Base-by-base conservation (phyloP, 2,113 vertebrate species). In the Sinocyclocheilus anophthalmus region DNA sequence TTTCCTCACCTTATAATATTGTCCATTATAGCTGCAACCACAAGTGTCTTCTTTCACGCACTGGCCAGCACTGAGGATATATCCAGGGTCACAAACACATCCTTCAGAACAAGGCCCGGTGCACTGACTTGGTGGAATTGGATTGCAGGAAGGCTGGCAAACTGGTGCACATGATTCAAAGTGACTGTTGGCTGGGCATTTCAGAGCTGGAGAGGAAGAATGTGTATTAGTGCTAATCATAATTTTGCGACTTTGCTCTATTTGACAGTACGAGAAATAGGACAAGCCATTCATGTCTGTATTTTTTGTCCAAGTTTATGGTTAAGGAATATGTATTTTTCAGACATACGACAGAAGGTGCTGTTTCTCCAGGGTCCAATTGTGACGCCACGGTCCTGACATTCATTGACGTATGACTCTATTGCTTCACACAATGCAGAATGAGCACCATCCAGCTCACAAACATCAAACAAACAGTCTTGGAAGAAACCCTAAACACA, bases 381-480 rank as follows among this genome's bases (percentile, higher is more conserved):
- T 67, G 63, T 91, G 85, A 96, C 94, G 24, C 95, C 96, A 30
- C 93, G 93, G 89, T 96, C 93, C 90, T 93, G 93, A 90, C 95
- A 96, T 83, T 94, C 93, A 14, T 94, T 94, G 33, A 92, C 92
- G 0, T 95, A 95, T 33, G 94, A 92, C 87, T 94, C 95, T 5
- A 96, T 92, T 33, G 94, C 93, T 85, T 95, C 94, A 79, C 95
- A 96, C 67, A 95, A 88, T n/a, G 92, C 87, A 16, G 90, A 90
- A 22, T 75, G 85, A 76, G 89, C 91, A 73, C 95, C 95, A 2
- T 91, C 92, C 92, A 95, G 89, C 75, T 91, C 94, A 89, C 95
- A 96, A 85, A 95, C 65, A 83, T 96, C 95, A 91, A 93, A 96
- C 50, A 95, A 7, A 76, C 95, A 93, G 89, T 93, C 93, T 88